Percentiles rank a stretch among this genome's conserved stretches.
Evolutionary conservation across 2,888 invertebrate genomes (phyloP).

Genomic region (Xylota segnis): DNA sequence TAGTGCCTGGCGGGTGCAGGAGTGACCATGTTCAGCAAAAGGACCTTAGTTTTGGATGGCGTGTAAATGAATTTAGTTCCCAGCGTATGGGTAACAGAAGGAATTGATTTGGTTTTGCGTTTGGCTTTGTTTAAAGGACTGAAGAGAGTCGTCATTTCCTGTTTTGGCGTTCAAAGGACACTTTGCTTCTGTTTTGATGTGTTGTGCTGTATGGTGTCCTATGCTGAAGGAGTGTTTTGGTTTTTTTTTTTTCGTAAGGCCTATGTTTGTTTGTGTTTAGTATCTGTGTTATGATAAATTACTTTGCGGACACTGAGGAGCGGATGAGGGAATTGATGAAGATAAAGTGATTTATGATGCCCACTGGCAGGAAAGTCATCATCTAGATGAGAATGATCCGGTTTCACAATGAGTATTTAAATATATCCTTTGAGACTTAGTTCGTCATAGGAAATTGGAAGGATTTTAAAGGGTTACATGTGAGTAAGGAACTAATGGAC

Average conservation of each 20-base stretch:
- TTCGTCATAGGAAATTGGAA: not conserved
- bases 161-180: slow-evolving; percentile 36
- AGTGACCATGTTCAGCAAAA: not conserved
- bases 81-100: slow-evolving; percentile 38
- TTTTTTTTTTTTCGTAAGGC: not conserved
- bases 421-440: slow-evolving; percentile 7
- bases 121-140: slow-evolving; percentile 16
- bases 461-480: not conserved
- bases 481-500: no score
- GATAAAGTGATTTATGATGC: slow-evolving; percentile 60
- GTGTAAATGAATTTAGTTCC: slow-evolving; percentile 50
- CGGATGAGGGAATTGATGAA: slow-evolving; percentile 50
- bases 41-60: slow-evolving; percentile 7
- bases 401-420: slow-evolving; percentile 9
- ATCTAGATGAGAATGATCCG: slow-evolving; percentile 20
- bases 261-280: slow-evolving; percentile 17
- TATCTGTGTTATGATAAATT: slow-evolving; percentile 60
- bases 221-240: slow-evolving; percentile 13
- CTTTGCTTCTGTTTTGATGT: slow-evolving; percentile 32
- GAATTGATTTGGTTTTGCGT: slow-evolving; percentile 53
- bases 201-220: slow-evolving; percentile 10
- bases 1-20: slow-evolving; percentile 17
- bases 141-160: slow-evolving; percentile 51
- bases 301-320: slow-evolving; percentile 30
- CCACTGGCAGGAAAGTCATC: slow-evolving; percentile 41